Evolutionary conservation across 2,797 vertebrate genomes (phyloP).

Genomic region (Melanotaenia pygmaea): DNA sequence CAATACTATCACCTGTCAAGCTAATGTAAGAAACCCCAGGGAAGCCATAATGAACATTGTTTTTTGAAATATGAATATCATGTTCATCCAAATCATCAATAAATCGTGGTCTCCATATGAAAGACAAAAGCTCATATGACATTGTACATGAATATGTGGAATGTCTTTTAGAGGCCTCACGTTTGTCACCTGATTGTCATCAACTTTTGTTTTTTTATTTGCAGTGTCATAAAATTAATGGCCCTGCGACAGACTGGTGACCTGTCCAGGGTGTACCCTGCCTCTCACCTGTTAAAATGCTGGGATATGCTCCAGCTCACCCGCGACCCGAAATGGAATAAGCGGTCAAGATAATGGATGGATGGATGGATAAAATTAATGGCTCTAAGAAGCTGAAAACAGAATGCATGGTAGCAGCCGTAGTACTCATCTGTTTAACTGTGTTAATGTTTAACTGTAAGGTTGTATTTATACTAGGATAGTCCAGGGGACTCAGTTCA

Average conservation of each 20-base stretch:
- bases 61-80: background rate
- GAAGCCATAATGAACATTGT: background rate
- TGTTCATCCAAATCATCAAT: background rate
- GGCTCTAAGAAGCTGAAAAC: background rate
- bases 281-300: no score
- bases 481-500: no score
- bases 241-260: no score
- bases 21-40: background rate
- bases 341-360: no score
- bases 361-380: background rate
- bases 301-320: no score
- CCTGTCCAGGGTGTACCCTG: no score
- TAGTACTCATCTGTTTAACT: no score
- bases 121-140: background rate
- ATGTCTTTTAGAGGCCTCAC: background rate
- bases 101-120: background rate
- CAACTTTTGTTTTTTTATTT: background rate
- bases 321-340: no score
- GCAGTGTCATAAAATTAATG: no score
- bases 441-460: background rate
- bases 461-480: no score
- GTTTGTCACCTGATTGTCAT: background rate
- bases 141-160: background rate
- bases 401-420: background rate
- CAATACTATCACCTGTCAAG: background rate